These are phyloP conservation scores for Holotrichia oblita DNA, from an alignment of 1,140 invertebrate genomes.

Conservation along the genomic window DNA sequence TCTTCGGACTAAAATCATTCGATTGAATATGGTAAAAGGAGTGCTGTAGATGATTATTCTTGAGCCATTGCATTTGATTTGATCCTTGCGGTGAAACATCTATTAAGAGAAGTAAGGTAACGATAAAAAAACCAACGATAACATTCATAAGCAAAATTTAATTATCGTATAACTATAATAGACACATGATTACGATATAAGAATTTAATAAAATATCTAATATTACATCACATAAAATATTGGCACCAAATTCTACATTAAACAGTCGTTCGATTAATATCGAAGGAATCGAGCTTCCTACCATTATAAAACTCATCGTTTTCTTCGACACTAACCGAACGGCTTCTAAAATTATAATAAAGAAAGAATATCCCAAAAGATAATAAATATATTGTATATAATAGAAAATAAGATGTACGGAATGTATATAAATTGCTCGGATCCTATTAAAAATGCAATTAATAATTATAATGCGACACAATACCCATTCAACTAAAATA, in stretches of 20 bases:
- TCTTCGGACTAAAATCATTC: too few species aligned
- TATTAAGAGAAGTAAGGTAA: background rate
- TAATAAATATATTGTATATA: background rate
- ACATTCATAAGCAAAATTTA: constrained; percentile 14
- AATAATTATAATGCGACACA: too few species aligned
- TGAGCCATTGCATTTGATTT: too few species aligned
- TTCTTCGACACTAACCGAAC: background rate
- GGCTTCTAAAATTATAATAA: background rate
- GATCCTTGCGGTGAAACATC: background rate
- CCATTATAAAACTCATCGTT: too few species aligned
- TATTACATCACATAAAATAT: constrained; percentile 18
- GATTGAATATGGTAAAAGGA: too few species aligned
- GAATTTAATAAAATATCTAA: constrained; percentile 4
- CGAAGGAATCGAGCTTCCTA: background rate
- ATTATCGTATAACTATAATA: background rate
- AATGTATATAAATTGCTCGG: background rate
- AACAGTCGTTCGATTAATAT: background rate
- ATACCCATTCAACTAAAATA: too few species aligned
- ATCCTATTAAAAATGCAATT: too few species aligned
- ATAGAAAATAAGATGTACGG: background rate
- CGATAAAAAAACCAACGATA: background rate
- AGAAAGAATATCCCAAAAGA: background rate
- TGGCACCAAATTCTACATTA: constrained; percentile 7
- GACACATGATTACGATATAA: background rate
- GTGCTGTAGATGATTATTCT: too few species aligned